Conservation (phyloP, 2,888 invertebrate species). For the Troides oblongomaculatus region DNA sequence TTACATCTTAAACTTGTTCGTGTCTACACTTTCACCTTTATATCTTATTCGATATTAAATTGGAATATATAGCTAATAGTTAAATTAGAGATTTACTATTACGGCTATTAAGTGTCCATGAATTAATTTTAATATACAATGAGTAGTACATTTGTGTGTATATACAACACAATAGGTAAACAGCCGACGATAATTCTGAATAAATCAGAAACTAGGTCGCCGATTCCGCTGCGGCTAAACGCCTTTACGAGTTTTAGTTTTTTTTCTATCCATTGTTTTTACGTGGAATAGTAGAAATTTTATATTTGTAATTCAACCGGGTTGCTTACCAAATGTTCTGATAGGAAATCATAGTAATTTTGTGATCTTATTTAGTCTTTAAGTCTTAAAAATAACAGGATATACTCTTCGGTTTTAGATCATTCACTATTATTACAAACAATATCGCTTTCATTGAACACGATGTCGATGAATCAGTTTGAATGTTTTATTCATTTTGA, state of each 20-base stretch:
- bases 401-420: no score
- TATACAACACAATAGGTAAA: constrained; percentile 7
- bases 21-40: background rate
- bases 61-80: background rate
- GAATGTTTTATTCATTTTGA: no score
- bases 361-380: no score
- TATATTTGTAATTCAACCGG: background rate
- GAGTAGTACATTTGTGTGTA: no score
- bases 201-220: constrained; percentile 18
- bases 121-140: no score
- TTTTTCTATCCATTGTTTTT: background rate
- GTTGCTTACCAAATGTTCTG: background rate
- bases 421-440: no score
- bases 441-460: background rate
- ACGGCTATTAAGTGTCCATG: background rate
- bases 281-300: background rate
- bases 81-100: background rate
- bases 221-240: constrained; percentile 19
- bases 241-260: constrained; percentile 2
- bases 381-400: no score
- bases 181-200: constrained; percentile 16
- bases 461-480: background rate
- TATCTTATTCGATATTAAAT: background rate
- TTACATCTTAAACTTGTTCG: background rate
- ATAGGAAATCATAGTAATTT: no score